Base-by-base conservation (phyloP, 2,113 vertebrate genomes). In the Elachura formosa region DNA sequence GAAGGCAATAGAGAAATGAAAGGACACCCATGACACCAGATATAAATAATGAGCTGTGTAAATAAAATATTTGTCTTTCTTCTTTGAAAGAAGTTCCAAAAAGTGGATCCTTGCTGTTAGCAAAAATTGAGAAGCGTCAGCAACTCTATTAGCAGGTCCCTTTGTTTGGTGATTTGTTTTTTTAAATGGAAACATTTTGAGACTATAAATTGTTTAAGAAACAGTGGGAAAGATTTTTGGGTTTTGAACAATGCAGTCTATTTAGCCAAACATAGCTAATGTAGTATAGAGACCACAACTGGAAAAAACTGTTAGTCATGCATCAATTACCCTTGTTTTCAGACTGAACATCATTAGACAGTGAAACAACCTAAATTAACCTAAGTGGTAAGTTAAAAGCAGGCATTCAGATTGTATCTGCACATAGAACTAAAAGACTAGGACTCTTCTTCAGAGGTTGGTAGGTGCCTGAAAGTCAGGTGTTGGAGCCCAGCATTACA, bases 301-400 rank as follows among this genome's bases (percentile, higher is more conserved):
- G 61, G 80, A 89, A 90, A 94, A 92, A 87, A 81, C 40, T 92
- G 72, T 67, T 93, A 68, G 74, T 76, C 79, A 94, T 83, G 28
- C 61, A 75, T 78, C 52, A 80, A 7, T 89, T 90, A 92, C 40
- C 43, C 45, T 68, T 55, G 23, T 75, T 89, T 93, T 94, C 77
- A 91, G 86, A 78, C 55, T 71, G 43, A 81, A 81, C 8, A 33
- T 71, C 77, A 88, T 87, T 72, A 78, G 73, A 75, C 64, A 64
- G 54, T 40, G 45, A 90, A 93, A 64, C 36, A 20, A 72, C 16
- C 41, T 72, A 84, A 87, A 87, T 36, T 78, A 78, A 51, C 63
- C 34, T 71, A 67, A 89, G 28, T 38, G 9, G 8, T 11, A 84
- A 82, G 11, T 17, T 74, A 55, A 81, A 94, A 89, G 8, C 23